Evolutionary conservation across 2,113 vertebrate genomes (phyloP).

Genomic region (Sula dactylatra): DNA sequence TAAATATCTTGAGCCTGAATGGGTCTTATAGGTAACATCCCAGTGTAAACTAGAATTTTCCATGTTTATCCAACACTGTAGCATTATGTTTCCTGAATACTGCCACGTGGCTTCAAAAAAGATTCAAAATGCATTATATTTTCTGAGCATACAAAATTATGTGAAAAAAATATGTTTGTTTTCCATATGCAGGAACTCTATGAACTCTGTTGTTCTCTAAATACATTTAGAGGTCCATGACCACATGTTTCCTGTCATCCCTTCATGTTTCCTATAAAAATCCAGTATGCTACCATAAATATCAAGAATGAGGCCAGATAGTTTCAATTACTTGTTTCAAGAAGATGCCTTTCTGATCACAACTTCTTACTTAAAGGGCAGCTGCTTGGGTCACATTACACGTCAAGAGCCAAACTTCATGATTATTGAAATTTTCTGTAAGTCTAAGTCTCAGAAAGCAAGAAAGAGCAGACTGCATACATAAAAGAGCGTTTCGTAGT

Average conservation of each 20-base stretch:
- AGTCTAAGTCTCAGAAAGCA: slow-evolving; percentile 3
- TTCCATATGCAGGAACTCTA: neutral
- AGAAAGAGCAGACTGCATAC: neutral
- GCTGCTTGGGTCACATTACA: slow-evolving; percentile 19
- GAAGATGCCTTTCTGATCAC: slow-evolving; percentile 50
- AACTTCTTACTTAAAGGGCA: slow-evolving; percentile 7
- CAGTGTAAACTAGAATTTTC: neutral
- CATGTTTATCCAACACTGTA: neutral
- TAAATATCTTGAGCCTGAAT: neutral
- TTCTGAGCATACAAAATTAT: neutral
- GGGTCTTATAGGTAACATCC: neutral
- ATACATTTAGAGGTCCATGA: neutral
- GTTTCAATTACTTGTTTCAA: slow-evolving; percentile 56
- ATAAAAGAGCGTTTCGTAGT: neutral
- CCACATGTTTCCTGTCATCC: neutral
- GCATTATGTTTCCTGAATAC: neutral
- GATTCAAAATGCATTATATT: neutral
- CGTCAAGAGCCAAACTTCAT: neutral
- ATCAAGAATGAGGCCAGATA: slow-evolving; percentile 38
- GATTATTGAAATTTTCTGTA: neutral
- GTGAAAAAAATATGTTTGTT: neutral
- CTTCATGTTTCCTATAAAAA: slow-evolving; percentile 36
- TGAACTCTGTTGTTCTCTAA: neutral
- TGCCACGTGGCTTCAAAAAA: neutral
- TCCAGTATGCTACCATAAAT: neutral